Evolutionary conservation across 2,797 vertebrate genomes (phyloP), one percentile per base, ranked within the genome.

Genomic region (Novumbra hubbsi): DNA sequence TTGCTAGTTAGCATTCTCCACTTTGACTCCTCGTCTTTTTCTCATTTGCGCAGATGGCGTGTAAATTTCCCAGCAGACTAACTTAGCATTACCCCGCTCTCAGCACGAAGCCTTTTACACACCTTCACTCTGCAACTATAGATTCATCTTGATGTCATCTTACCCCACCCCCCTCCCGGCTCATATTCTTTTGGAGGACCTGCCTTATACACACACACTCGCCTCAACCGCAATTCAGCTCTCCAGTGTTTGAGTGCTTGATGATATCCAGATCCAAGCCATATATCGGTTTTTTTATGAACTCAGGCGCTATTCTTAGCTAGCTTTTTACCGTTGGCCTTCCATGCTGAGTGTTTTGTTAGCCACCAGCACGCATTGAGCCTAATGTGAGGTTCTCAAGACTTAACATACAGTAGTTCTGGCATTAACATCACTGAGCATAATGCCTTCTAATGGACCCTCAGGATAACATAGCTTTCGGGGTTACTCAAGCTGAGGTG

Each of bases 31-130:
- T 34, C 30, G 4, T 65, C 63, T 64, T 64, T 63, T 32, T 32
- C 63, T 65, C 63, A 65, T 45, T 41, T 24, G 41, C 66, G 24
- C 66, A 68, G 66, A 48, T 27, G 66, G 66, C 8, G 66, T 68
- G 66, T 41, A 38, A 48, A 68, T 41, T 34, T 45, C 38, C 19
- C 32, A 21, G n/a, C 65, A 1, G 14, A 24, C 65, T 68, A 68
- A 24, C 65, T 68, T 41, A 45, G 65, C 65, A 45, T 68, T n/a
- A 32, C 30, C 65, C 34, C 32, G 3, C 17, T 21, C 65, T 15
- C 65, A 41, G 32, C 30, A 45, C 45, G 38, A 11, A 24, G 38
- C 38, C 21, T 21, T 68, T 45, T 15, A 71, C 69, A 34, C 50
- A 71, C 69, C 49, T 19, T 55, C 69, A 57, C 45, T 50, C 65